phyloP scores from a whole-genome alignment of 2,888 invertebrate species.

The Cybosia mesomella region DNA sequence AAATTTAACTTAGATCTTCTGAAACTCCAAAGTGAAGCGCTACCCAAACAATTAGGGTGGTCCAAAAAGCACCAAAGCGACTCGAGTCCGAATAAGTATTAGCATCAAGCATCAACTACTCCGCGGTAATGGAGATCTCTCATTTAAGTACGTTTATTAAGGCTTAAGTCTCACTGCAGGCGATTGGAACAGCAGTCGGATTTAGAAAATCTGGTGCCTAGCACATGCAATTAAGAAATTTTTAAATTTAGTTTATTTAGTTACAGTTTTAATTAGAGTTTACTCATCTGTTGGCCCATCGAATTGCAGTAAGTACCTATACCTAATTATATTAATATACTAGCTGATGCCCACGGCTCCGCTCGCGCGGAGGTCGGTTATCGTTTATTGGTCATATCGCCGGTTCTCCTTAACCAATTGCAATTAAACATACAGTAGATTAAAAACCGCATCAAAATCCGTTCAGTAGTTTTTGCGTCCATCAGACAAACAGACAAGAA shows the following conservation, averaged over 20 bases:
- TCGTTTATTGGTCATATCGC: no score
- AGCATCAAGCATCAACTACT: constrained; percentile 35
- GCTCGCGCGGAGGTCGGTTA: no score
- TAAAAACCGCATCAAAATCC: no score
- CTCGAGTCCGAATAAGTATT: constrained; percentile 36
- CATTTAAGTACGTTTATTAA: constrained; percentile 32
- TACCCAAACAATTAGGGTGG: constrained; percentile 41
- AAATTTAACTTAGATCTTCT: constrained; percentile 15
- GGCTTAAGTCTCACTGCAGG: constrained; percentile 19
- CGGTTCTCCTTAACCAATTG: no score
- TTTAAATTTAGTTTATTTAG: no score
- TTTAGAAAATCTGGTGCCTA: neutral
- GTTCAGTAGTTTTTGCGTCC: no score
- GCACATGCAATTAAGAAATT: neutral
- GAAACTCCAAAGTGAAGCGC: constrained; percentile 28
- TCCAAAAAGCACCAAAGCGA: constrained; percentile 31
- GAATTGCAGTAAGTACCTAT: neutral
- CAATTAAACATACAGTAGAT: no score
- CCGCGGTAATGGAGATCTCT: constrained; percentile 43
- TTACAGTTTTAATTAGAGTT: no score
- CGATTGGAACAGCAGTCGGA: constrained; percentile 13
- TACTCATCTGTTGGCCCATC: neutral
- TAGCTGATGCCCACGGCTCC: no score
- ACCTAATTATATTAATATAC: no score
- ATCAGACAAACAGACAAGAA: no score